Evolutionary conservation across 1,140 invertebrate genomes (phyloP).

Genomic region (Vanessa tameamea): DNA sequence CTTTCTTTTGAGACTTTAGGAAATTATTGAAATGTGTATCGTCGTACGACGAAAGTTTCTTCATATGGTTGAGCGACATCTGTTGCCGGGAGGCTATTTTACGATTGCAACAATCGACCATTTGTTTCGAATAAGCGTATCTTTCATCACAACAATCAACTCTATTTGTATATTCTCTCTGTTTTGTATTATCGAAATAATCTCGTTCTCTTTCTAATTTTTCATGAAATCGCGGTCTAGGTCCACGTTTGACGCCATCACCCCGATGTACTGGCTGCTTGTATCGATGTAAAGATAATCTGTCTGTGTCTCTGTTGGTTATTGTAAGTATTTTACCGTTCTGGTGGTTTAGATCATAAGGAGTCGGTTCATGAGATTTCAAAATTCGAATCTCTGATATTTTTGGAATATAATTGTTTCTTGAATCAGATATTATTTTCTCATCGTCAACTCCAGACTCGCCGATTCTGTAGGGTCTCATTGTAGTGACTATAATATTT

Average conservation of each 20-base stretch:
- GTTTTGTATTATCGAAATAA: conserved; percentile 4
- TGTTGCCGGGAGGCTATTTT: conserved; percentile 54
- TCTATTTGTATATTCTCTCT: conserved; percentile 29
- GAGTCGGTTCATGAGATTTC: neutral
- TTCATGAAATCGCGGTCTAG: conserved; percentile 53
- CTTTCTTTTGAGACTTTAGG: conserved; percentile 68
- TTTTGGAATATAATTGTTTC: conserved; percentile 8
- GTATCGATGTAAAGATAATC: conserved; percentile 23
- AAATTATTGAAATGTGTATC: conserved; percentile 65
- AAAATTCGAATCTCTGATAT: conserved; percentile 17
- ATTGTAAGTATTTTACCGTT: conserved; percentile 30
- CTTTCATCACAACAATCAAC: conserved; percentile 40
- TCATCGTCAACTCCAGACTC: neutral
- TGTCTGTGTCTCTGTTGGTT: conserved; percentile 35
- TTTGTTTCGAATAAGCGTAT: conserved; percentile 32
- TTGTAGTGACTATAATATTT: conserved; percentile 59
- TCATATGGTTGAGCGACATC: conserved; percentile 45
- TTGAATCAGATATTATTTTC: conserved; percentile 1
- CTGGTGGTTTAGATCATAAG: conserved; percentile 18
- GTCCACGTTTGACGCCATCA: conserved; percentile 1
- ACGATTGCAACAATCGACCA: conserved; percentile 44
- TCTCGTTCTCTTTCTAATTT: conserved; percentile 45
- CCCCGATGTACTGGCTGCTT: neutral
- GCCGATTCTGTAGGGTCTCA: conserved; percentile 19
- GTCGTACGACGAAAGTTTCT: conserved; percentile 48